Base-by-base conservation (phyloP, 1,140 invertebrate species). In the Microplitis demolitor region DNA sequence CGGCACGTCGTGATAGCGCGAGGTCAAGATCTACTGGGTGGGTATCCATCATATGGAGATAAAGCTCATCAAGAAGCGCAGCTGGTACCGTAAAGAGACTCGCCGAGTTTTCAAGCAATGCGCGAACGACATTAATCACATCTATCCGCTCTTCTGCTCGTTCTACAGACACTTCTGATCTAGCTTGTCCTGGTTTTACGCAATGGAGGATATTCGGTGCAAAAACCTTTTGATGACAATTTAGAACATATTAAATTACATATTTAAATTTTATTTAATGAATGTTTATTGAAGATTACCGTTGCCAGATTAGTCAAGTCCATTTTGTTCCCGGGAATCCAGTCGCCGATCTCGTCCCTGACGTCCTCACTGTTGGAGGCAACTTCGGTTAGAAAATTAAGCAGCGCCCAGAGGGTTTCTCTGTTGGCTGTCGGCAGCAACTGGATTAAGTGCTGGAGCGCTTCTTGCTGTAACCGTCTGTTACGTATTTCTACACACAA, bases 151-250 rank as follows among this genome's bases (percentile, higher is more conserved):
- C 94, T 77, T 94, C 93, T 1, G 93, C 89, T 77, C 93, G 88
- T 74, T 94, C 92, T 6, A 90, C 88, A 78, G 89, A 90, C 76
- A 88, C 83, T 78, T 89, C 91, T 78, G 92, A 91, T 39, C 90
- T 87, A 31, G 88, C 82, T 71, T 91, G 90, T 50, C 89, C 88
- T 31, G 90, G 90, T 78, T 91, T 92, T 72, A 92, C 90, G 71
- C 90, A 92, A 78, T 97, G 95, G 56, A 98, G 89, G 78, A 98
- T 95, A 83, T 97, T 98, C 1, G 96, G 96, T 2, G 96, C 96
- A 85, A 98, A 96, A 31, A 98, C 90, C 86, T 87, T 68, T 6
- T 35, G 0, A 72, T 70, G 2, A 66, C 39, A 5, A 60, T 45
- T 39, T 24, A 37, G 35, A 56, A 54, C 13, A n/a, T 68, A 53